phyloP scores from a whole-genome alignment of 2,113 vertebrate species.

The Hemiscyllium ocellatum region DNA sequence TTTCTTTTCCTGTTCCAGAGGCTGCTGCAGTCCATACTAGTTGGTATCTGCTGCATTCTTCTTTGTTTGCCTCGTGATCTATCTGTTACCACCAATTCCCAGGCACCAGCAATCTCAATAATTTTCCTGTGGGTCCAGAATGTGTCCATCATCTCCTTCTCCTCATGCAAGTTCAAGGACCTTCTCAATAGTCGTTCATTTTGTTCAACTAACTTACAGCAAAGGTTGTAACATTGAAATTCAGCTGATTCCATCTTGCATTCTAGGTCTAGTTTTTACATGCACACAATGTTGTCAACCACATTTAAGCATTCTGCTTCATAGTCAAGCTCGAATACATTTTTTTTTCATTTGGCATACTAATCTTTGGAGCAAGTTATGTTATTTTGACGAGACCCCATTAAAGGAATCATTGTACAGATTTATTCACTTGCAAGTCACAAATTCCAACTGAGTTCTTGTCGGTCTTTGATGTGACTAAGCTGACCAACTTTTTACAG shows the following conservation, averaged over 20 bases:
- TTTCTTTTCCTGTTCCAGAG: neutral
- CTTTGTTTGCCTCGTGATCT: neutral
- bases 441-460: neutral
- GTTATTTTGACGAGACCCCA: neutral
- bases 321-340: neutral
- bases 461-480: neutral
- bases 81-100: neutral
- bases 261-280: conserved; percentile 12
- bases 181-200: neutral
- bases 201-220: neutral
- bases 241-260: neutral
- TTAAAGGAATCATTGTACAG: neutral
- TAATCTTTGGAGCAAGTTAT: neutral
- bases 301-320: neutral
- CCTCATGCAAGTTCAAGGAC: neutral
- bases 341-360: neutral
- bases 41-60: neutral
- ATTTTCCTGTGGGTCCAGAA: neutral
- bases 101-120: neutral
- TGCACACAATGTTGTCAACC: neutral
- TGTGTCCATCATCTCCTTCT: neutral
- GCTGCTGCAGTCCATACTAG: neutral
- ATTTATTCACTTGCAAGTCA: neutral
- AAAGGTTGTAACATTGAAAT: neutral
- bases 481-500: neutral